Percentiles rank a stretch among this genome's conserved stretches.
phyloP scores from a whole-genome alignment of 2,888 invertebrate species.

The Herminia tarsipennalis region DNA sequence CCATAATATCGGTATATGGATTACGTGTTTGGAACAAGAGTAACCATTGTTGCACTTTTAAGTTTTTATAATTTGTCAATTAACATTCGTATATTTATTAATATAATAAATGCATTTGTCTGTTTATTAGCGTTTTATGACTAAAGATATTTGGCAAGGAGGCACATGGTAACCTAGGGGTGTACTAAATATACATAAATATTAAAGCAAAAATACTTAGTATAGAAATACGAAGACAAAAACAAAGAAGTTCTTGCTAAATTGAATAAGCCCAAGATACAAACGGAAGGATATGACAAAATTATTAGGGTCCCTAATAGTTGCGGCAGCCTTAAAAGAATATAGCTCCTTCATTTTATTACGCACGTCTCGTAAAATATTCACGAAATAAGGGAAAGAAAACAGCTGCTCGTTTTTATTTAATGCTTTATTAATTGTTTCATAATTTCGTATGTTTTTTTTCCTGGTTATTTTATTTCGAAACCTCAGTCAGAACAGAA shows the following conservation, averaged over 20 bases:
- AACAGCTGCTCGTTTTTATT: slow-evolving; percentile 9
- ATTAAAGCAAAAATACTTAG: not conserved
- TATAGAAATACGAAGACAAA: not conserved
- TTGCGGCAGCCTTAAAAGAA: slow-evolving; percentile 28
- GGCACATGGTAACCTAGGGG: too few relatives aligned
- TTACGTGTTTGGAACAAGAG: not conserved
- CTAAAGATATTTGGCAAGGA: too few relatives aligned
- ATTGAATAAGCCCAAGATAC: slow-evolving; percentile 26
- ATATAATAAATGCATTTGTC: too few relatives aligned
- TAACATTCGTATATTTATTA: too few relatives aligned
- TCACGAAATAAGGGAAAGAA: slow-evolving; percentile 9
- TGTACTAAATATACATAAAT: too few relatives aligned
- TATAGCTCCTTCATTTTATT: slow-evolving; percentile 31
- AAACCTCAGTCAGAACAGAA: not conserved
- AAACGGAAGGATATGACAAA: slow-evolving; percentile 28
- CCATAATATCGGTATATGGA: not conserved
- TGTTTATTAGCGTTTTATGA: too few relatives aligned
- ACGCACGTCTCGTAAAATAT: slow-evolving; percentile 33
- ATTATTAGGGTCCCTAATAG: slow-evolving; percentile 36
- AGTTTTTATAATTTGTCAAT: too few relatives aligned
- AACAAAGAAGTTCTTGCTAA: slow-evolving; percentile 13
- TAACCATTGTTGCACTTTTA: too few relatives aligned
- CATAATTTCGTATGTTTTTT: slow-evolving; percentile 1
- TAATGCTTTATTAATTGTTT: slow-evolving; percentile 12
- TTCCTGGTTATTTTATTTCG: not conserved